Evolutionary conservation across 1,140 invertebrate genomes (phyloP).

Genomic region (Aphis gossypii): DNA sequence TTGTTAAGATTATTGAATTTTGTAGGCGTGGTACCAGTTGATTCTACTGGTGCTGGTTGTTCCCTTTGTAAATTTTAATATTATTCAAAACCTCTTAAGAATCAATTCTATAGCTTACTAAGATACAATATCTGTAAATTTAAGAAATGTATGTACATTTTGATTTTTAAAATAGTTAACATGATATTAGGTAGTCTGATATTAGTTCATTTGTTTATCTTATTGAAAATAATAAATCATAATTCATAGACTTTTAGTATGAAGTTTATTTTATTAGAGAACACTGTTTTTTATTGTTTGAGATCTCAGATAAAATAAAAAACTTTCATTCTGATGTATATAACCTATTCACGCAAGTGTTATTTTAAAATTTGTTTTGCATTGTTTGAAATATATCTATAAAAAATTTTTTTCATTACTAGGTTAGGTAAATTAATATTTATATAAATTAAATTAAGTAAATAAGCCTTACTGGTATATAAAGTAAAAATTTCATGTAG

Average conservation of each 20-base stretch:
- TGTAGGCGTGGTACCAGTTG: not conserved
- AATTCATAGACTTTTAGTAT: not conserved
- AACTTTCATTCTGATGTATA: not conserved
- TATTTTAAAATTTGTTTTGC: not conserved
- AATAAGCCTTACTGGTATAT: not conserved
- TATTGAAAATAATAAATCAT: not conserved
- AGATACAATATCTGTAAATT: not conserved
- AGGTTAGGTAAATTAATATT: too few species aligned
- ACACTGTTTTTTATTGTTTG: not conserved
- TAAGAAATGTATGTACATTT: not conserved
- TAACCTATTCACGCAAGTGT: not conserved
- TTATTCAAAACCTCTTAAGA: not conserved
- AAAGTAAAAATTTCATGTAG: not conserved
- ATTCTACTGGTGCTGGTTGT: not conserved
- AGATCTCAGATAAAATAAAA: not conserved
- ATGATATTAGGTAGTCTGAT: not conserved
- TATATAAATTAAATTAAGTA: not conserved
- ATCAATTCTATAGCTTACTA: not conserved
- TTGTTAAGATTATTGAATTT: not conserved
- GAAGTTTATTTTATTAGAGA: not conserved
- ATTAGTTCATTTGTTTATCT: not conserved
- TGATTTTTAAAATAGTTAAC: not conserved
- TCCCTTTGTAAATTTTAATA: not conserved
- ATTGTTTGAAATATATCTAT: too few species aligned
- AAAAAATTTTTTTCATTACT: too few species aligned